A percentile compares a stretch with the other conserved stretches of the same genome.
These are phyloP conservation scores for Adelosebastes latens DNA, from an alignment of 2,797 vertebrate genomes.

Conservation along the genomic window DNA sequence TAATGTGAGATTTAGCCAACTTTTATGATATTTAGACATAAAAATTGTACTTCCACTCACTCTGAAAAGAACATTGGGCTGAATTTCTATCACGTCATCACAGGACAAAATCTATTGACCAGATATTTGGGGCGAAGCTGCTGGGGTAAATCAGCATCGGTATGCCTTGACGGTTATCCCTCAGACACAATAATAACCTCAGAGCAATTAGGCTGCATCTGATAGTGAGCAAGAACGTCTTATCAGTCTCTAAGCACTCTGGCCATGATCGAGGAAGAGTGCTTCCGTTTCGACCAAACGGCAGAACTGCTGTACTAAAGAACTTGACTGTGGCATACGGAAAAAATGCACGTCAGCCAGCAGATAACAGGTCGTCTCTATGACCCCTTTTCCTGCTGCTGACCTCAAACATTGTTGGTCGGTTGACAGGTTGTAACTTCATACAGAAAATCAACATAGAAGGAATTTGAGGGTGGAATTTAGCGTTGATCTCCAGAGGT, in stretches of 20 bases:
- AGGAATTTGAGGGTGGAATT: not conserved
- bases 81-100: not conserved
- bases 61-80: not conserved
- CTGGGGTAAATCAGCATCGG: slow-evolving; percentile 1
- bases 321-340: not conserved
- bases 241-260: slow-evolving; percentile 51
- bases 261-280: slow-evolving; percentile 46
- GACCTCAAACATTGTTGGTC: not conserved
- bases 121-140: slow-evolving; percentile 24
- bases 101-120: not conserved
- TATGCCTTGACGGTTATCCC: slow-evolving; percentile 35
- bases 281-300: slow-evolving; percentile 35
- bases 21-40: not conserved
- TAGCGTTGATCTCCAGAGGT: not conserved
- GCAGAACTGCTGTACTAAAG: not conserved
- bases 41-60: not conserved
- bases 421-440: slow-evolving; percentile 7
- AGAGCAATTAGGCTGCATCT: slow-evolving; percentile 64
- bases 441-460: not conserved
- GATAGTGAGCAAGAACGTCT: slow-evolving; percentile 56
- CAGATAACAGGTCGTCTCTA: slow-evolving; percentile 16
- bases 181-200: slow-evolving; percentile 63
- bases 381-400: slow-evolving; percentile 27
- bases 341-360: slow-evolving; percentile 27
- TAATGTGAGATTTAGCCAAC: not conserved